Evolutionary conservation across 2,797 vertebrate genomes (phyloP).

Genomic region (Xenopus petersii): DNA sequence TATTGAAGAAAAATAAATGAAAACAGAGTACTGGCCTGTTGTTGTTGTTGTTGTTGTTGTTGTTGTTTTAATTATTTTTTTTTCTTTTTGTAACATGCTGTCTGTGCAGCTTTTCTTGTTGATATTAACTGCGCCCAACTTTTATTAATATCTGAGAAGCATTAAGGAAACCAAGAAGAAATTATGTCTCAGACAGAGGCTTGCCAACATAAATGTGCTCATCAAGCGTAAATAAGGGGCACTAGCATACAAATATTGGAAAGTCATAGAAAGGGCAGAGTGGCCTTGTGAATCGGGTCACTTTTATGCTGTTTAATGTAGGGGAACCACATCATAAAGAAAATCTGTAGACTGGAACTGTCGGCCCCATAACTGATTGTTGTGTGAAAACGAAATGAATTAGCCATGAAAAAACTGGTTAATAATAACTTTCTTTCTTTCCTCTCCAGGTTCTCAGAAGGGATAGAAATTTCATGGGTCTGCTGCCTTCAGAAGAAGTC

Average conservation of each 20-base stretch:
- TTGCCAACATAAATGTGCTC: conserved; percentile 51
- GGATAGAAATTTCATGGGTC: neutral
- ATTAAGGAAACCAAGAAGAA: neutral
- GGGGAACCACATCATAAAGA: conserved; percentile 51
- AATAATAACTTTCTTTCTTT: conserved; percentile 53
- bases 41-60: too few relatives aligned
- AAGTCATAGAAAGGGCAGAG: conserved; percentile 53
- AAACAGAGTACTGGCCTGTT: too few relatives aligned
- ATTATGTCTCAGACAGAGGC: neutral
- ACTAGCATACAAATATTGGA: conserved; percentile 52
- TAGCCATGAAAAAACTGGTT: conserved; percentile 40
- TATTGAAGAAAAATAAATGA: too few relatives aligned
- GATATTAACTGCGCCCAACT: neutral
- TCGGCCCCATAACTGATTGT: conserved; percentile 34
- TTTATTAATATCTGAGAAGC: neutral
- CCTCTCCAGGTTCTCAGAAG: conserved; percentile 57
- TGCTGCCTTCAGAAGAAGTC: neutral
- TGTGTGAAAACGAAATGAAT: conserved; percentile 33
- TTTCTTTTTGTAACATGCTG: too few relatives aligned
- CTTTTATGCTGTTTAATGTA: conserved; percentile 57
- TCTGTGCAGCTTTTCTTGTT: neutral
- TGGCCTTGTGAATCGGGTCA: conserved; percentile 44
- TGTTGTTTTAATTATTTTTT: too few relatives aligned
- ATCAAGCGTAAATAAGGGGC: conserved; percentile 48
- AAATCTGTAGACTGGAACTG: conserved; percentile 52